Evolutionary conservation across 92 coral and sea anemone species (phyloP), one percentile per base, ranked within the genome.

Genomic region (Galaxea fascicularis): DNA sequence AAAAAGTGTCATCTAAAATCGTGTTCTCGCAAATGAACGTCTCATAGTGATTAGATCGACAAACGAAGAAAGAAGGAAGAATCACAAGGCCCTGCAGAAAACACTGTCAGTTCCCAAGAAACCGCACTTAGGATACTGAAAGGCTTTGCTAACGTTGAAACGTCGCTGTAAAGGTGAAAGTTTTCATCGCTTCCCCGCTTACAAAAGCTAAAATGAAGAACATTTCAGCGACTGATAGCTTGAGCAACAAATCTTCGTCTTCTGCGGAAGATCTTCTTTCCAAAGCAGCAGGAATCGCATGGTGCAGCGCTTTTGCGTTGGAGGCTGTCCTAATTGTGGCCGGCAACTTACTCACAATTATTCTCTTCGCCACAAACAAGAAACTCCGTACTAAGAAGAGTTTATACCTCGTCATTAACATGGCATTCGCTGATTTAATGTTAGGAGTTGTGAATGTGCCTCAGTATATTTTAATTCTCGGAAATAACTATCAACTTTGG

Each of bases 341-440:
- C 4, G 76, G 76, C 18, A 71, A 71, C 76, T n/a, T 46, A n/a
- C 56, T 71, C 18, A 45, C 76, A 12, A 44, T 71, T 26, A 57
- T 47, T 17, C 57, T 52, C 15, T 73, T 73, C 28, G 45, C 24
- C 52, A 0, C 28, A 2, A 52, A 73, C 62, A 73, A 73, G 45
- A 73, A 10, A 8, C 78, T 25, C 18, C 78, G 64, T 0, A n/a
- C n/a, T n/a, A 73, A 73, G 64, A 73, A 6, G 28, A 51, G 63
- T 51, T 73, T 73, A 8, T 30, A 27, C 52, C 65, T 73, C 10
- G 39, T 73, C 57, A 51, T 53, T 21, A 73, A 73, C 53, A 52
- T 73, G 63, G 78, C 65, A 6, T 26, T 73, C 52, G 44, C 78
- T 73, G 78, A 73, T 52, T 22, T 52, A 12, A 51, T 73, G 78